Evolutionary conservation across 1,140 invertebrate genomes (phyloP), one percentile per base, ranked within the genome.

Genomic region (Cherax quadricarinatus): DNA sequence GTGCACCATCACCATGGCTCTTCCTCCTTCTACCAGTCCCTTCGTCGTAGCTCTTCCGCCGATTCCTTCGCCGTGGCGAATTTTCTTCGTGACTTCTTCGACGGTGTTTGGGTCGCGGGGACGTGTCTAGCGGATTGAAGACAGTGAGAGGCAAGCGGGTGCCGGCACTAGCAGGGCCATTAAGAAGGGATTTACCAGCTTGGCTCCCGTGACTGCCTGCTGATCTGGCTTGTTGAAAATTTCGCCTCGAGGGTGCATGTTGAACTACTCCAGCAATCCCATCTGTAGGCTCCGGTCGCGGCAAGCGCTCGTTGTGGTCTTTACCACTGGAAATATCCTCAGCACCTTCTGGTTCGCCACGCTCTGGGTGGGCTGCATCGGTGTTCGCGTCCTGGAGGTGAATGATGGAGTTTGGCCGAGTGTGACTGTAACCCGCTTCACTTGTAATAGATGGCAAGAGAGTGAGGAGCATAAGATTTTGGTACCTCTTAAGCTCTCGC

Each of bases 401-500:
- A 1, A 62, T n/a, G 66, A 70, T 18, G 4, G 48, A 30, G 53
- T 93, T 80, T 24, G 49, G 82, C 49, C 81, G 86, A 24, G n/a
- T 57, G 18, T 49, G 70, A 53, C 48, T 18, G 79, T 88, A 53
- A 30, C 57, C 75, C 21, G 85, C 53, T 66, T 89, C 92, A 49
- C 88, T 83, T 24, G 92, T 75, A 66, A 93, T 93, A 66, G 86
- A 53, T 12, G 93, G 93, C 4, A 93, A 70, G n/a, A 93, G 89
- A 7, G 93, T 93, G 53, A 91, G 80, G 9, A 93, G 79, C 93
- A 93, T 93, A 6, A 93, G 80, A 48, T 87, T 91, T 66, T 86
- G 78, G 89, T 93, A 93, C 53, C 93, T 84, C 30, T 88, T 83
- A 5, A 93, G 66, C 53, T 93, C 93, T 53, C 88, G 85, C 93